A percentile compares a stretch with the other conserved stretches of the same genome.
Conservation (phyloP, 2,888 invertebrate genomes). For the Steinernema carpocapsae region DNA sequence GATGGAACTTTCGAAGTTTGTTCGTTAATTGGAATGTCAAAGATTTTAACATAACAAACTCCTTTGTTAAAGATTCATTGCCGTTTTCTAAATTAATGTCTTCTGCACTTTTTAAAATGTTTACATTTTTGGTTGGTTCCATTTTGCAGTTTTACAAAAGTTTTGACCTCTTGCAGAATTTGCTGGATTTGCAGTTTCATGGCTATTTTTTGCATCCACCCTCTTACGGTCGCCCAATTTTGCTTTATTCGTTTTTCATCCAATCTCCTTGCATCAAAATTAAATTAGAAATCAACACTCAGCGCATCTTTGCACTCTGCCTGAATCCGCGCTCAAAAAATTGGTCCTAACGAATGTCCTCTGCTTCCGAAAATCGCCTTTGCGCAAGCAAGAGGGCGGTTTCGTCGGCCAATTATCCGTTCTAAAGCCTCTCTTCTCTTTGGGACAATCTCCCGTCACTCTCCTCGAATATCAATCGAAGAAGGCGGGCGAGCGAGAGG, state of each 20-base stretch:
- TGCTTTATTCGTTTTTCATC: background rate
- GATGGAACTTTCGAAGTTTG: background rate
- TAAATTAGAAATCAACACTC: slow-evolving; percentile 1
- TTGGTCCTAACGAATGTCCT: slow-evolving; percentile 6
- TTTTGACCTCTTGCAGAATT: too few species aligned
- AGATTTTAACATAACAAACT: background rate
- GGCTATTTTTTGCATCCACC: background rate
- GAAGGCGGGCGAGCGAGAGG: too few species aligned
- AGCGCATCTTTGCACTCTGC: background rate
- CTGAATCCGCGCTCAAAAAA: slow-evolving; percentile 17
- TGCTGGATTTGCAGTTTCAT: background rate
- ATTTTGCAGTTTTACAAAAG: too few species aligned
- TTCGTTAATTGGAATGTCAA: background rate
- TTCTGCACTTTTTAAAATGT: too few species aligned
- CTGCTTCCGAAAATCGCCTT: background rate
- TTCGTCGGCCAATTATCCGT: slow-evolving; percentile 3
- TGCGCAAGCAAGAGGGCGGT: background rate
- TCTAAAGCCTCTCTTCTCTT: too few species aligned
- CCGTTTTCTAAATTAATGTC: too few species aligned
- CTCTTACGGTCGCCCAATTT: background rate
- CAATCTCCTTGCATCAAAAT: background rate
- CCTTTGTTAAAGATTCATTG: too few species aligned
- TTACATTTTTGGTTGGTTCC: too few species aligned
- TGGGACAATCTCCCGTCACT: background rate
- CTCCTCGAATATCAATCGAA: background rate